These are phyloP conservation scores for Metacarcinus magister DNA, from an alignment of 2,888 invertebrate genomes.

Conservation along the genomic window DNA sequence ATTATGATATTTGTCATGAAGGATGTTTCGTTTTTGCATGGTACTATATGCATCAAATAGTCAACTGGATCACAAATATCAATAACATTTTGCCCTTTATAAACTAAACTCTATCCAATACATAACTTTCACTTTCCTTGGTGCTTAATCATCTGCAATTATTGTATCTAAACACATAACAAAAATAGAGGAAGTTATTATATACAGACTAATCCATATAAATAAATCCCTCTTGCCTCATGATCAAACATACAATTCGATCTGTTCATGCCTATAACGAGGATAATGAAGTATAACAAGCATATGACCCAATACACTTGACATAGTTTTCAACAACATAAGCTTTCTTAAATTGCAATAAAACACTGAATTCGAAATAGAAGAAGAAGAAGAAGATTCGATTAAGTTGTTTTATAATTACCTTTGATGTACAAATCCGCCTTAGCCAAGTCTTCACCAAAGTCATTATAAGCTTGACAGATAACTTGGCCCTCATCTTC, in stretches of 20 bases:
- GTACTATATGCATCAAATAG: no score
- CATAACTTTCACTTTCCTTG: no score
- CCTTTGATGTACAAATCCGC: conserved; percentile 82
- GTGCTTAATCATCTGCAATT: no score
- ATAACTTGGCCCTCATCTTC: conserved; percentile 77
- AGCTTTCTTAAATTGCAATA: background rate
- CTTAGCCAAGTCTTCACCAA: conserved; percentile 79
- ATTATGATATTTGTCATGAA: background rate
- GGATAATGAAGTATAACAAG: background rate
- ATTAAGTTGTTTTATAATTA: conserved; percentile 77
- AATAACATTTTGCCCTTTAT: background rate
- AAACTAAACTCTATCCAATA: background rate
- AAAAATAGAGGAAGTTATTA: no score
- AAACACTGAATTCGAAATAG: background rate
- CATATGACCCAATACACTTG: background rate
- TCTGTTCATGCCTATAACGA: no score
- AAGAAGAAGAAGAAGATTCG: background rate
- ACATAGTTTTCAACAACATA: background rate
- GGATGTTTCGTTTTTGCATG: background rate
- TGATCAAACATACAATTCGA: no score
- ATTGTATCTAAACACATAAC: no score
- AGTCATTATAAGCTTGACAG: conserved; percentile 79
- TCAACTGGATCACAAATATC: background rate
- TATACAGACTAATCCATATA: no score
- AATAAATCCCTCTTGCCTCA: no score